These are phyloP conservation scores for Erebia palarica DNA, from an alignment of 2,888 invertebrate species.

Conservation along the genomic window DNA sequence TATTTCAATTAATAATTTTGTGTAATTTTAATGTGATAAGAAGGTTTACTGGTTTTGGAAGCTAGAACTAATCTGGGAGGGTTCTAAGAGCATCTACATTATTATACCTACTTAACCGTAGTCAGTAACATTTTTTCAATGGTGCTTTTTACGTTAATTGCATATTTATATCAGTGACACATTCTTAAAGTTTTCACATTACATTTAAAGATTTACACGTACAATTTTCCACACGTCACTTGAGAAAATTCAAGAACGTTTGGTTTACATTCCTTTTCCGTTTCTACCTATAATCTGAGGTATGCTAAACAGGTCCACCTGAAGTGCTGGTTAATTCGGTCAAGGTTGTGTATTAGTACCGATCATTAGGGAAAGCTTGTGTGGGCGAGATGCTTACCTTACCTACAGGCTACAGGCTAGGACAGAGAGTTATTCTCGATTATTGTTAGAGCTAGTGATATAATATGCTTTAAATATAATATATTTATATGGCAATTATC, in stretches of 20 bases:
- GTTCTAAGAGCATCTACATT: too few species aligned
- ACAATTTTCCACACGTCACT: neutral
- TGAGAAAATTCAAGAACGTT: neutral
- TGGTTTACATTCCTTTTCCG: neutral
- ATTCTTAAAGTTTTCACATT: too few species aligned
- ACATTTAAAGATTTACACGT: neutral
- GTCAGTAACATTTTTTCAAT: too few species aligned
- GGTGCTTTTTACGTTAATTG: too few species aligned
- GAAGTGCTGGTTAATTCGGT: slow-evolving; percentile 41
- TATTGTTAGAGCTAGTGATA: neutral
- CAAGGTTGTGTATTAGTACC: slow-evolving; percentile 43
- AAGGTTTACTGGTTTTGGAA: too few species aligned
- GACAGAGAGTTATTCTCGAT: neutral
- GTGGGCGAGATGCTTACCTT: slow-evolving; percentile 25
- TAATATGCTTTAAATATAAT: too few species aligned
- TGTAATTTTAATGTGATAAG: too few species aligned
- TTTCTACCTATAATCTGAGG: slow-evolving; percentile 8
- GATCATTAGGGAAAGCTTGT: slow-evolving; percentile 38
- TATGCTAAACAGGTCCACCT: slow-evolving; percentile 21
- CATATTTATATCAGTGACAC: too few species aligned
- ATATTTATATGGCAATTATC: too few species aligned
- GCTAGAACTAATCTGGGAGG: too few species aligned
- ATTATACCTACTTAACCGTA: too few species aligned
- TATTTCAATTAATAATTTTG: too few species aligned
- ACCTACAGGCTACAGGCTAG: neutral